These are phyloP conservation scores for Alentia gelatinosa DNA, from an alignment of 2,888 invertebrate species.

Conservation along the genomic window DNA sequence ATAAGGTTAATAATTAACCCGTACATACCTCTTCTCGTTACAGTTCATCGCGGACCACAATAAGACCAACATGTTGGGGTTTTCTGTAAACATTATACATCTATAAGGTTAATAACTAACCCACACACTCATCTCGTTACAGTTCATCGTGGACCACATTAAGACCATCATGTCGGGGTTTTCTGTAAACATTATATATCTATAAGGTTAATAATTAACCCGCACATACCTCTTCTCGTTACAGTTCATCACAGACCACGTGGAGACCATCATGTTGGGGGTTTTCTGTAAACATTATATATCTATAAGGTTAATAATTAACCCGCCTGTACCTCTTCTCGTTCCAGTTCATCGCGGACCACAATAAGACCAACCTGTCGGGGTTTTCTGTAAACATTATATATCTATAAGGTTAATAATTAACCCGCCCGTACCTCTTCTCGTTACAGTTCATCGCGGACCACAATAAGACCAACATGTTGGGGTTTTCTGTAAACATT, in stretches of 20 bases:
- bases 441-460: constrained; percentile 90
- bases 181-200: not conserved
- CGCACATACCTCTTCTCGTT: constrained; percentile 56
- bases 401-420: too few species aligned
- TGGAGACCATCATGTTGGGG: constrained; percentile 85
- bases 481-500: constrained; percentile 80
- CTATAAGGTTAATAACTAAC: too few species aligned
- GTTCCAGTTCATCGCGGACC: constrained; percentile 90
- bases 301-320: too few species aligned
- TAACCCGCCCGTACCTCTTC: too few species aligned
- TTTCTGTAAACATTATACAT: too few species aligned
- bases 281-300: constrained; percentile 75
- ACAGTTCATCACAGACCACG: constrained; percentile 93
- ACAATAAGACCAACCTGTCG: constrained; percentile 87
- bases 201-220: not conserved
- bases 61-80: constrained; percentile 85
- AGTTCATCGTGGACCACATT: constrained; percentile 94
- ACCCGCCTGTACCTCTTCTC: too few species aligned
- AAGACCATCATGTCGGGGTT: constrained; percentile 85
- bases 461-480: constrained; percentile 87
- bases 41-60: constrained; percentile 92
- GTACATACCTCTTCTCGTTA: not conserved
- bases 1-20: not conserved
- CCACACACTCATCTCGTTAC: constrained; percentile 65
- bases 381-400: constrained; percentile 75